Base-by-base conservation (phyloP, 2,113 vertebrate genomes). In the Malurus alboscapulatus region DNA sequence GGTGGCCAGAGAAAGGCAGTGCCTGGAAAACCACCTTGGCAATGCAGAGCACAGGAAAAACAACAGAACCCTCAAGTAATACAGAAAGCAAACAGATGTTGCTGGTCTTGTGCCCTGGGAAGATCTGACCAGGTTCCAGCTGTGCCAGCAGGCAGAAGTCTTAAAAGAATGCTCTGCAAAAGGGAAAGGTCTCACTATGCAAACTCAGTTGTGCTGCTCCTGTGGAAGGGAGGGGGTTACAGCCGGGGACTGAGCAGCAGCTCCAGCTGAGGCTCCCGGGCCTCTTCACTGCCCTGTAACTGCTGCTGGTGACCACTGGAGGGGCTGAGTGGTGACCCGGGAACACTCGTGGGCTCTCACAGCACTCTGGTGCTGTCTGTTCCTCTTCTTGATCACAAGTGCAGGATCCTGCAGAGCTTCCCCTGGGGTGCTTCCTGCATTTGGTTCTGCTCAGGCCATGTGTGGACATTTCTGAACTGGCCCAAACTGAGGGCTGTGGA, bases 141-240 rank as follows among this genome's bases (percentile, higher is more conserved):
- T 86, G 16, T 38, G 44, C 48, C 30, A 34, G 19, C 42, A 34
- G 42, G 21, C 40, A 32, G 14, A 14, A 25, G 14, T 1, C 7
- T 27, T 32, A 14, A 27, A 12, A 40, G 5, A 26, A 61, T 2
- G 6, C 30, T 45, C 21, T 69, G 67, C 4, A 1, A 6, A 3
- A 76, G 32, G 58, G 47, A 36, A 19, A 14, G 53, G 48, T 63
- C 62, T 17, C 13, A 21, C 13, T 32, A 34, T 61, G 44, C 14
- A 4, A 29, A 4, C 20, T 1, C 17, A 5, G 3, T 2, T 5
- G 16, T 32, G 12, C 20, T 18, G 21, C 3, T 6, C 3, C 3
- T 55, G 21, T 5, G 53, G 34, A 9, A 47, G 53, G 53, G 25
- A 73, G 8, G 9, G 11, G 42, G 4, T 12, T 10, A 1, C 14